A percentile compares a stretch with the other conserved stretches of the same genome.
These are phyloP conservation scores for Paramormyrops kingsleyae DNA, from an alignment of 2,113 vertebrate genomes.

Conservation along the genomic window DNA sequence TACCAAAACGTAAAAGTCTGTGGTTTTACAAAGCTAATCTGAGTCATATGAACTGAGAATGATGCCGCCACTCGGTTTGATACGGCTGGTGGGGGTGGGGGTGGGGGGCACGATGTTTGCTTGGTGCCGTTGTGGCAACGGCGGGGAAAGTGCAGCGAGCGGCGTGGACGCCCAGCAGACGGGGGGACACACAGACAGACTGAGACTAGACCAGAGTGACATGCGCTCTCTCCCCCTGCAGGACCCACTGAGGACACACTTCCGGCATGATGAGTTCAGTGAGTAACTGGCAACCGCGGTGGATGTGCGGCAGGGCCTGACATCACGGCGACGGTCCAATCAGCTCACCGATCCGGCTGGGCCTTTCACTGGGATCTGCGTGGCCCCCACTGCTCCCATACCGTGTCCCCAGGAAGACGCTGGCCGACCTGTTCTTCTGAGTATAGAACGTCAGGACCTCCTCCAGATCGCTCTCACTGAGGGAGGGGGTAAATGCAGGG, in stretches of 20 bases:
- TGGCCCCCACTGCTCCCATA: slow-evolving; percentile 40
- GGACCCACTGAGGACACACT: background rate
- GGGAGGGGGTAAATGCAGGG: slow-evolving; percentile 39
- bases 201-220: background rate
- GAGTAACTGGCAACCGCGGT: background rate
- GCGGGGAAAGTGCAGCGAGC: background rate
- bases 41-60: slow-evolving; percentile 7
- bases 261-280: background rate
- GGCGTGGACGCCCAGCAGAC: background rate
- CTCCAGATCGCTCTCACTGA: slow-evolving; percentile 86
- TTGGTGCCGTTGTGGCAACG: background rate
- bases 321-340: background rate
- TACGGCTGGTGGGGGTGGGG: background rate
- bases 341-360: slow-evolving; percentile 64
- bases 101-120: background rate
- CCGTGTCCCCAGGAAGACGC: slow-evolving; percentile 78
- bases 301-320: background rate
- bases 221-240: background rate
- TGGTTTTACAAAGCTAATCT: slow-evolving; percentile 13
- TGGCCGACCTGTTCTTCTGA: slow-evolving; percentile 83
- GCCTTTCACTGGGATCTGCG: slow-evolving; percentile 38
- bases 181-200: background rate
- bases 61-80: background rate
- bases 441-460: slow-evolving; percentile 93
- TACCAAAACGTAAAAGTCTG: slow-evolving; percentile 13